A percentile compares a stretch with the other conserved stretches of the same genome.
phyloP scores from a whole-genome alignment of 2,797 vertebrate species.

The Hybognathus amarus region DNA sequence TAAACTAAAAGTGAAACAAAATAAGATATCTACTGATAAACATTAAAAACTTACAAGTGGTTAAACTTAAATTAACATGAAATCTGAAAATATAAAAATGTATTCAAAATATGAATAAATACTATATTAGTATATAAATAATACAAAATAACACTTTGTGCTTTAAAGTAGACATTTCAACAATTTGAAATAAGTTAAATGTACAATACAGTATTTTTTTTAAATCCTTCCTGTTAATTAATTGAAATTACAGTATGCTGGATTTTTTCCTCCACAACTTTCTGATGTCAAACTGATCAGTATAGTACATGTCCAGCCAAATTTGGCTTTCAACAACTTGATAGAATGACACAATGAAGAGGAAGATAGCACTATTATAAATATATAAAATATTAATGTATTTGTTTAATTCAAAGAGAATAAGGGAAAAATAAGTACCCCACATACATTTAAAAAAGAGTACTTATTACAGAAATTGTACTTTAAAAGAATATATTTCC shows the following conservation, averaged over 20 bases:
- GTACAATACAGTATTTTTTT: not conserved
- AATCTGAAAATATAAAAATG: not conserved
- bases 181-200: not conserved
- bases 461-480: too few relatives aligned
- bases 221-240: not conserved
- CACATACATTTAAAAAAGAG: too few relatives aligned
- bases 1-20: not conserved
- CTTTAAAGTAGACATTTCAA: too few relatives aligned
- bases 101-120: not conserved
- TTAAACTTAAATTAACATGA: not conserved
- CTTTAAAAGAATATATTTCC: too few relatives aligned
- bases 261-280: not conserved
- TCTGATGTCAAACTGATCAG: not conserved
- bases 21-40: not conserved
- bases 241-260: not conserved
- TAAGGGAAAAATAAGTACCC: not conserved
- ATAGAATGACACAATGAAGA: not conserved
- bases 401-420: not conserved
- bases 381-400: not conserved
- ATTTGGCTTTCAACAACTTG: not conserved
- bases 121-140: not conserved
- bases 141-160: not conserved
- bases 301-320: not conserved
- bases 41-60: not conserved
- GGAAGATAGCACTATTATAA: not conserved